These are phyloP conservation scores for Hyaena hyaena DNA, from an alignment of 2,113 vertebrate species.

Conservation along the genomic window DNA sequence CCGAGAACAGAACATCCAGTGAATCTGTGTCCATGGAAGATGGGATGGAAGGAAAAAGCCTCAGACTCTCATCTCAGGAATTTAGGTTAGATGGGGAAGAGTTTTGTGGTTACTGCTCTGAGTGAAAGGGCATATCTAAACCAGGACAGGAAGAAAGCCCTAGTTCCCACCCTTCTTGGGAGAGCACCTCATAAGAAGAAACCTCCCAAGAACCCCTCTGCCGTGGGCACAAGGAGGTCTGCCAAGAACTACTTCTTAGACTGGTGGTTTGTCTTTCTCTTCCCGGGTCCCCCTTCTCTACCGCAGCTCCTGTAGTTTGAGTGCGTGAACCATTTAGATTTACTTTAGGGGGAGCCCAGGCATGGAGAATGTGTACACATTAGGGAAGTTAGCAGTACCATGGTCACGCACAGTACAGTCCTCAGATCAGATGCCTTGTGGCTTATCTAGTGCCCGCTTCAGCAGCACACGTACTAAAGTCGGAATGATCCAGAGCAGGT, in stretches of 20 bases:
- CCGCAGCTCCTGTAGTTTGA: background rate
- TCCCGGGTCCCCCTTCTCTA: background rate
- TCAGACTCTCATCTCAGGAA: background rate
- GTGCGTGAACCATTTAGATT: fast-evolving
- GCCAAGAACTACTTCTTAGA: background rate
- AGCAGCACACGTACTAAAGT: background rate
- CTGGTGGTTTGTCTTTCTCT: background rate
- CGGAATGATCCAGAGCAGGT: background rate
- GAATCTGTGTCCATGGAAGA: background rate
- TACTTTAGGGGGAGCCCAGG: background rate
- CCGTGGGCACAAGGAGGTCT: background rate
- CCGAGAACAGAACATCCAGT: background rate
- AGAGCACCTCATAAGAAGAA: background rate
- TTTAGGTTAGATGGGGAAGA: background rate
- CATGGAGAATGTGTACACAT: fast-evolving
- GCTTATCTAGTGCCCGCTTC: background rate
- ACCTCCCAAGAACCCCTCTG: background rate
- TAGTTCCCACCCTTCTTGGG: background rate
- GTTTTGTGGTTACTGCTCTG: background rate
- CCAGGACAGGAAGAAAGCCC: background rate
- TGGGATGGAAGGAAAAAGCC: background rate
- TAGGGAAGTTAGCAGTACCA: background rate
- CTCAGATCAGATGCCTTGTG: background rate
- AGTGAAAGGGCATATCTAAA: background rate
- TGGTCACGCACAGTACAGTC: background rate